These are phyloP conservation scores for Drosophila biarmipes DNA, from an alignment of 1,140 invertebrate genomes.

Conservation along the genomic window DNA sequence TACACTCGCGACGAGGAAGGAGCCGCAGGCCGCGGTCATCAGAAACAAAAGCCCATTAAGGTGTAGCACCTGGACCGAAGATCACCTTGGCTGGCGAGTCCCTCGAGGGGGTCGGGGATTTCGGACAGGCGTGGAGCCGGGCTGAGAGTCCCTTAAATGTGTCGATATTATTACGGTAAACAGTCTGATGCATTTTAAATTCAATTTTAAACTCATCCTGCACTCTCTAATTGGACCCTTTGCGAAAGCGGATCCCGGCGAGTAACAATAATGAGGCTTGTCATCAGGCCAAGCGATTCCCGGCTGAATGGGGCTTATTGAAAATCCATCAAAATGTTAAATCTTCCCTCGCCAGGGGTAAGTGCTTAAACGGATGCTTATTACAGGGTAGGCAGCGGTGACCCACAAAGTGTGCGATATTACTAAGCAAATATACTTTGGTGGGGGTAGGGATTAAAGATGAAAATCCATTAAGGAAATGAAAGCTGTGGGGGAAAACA, in stretches of 20 bases:
- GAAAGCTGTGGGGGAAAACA: slow-evolving; percentile 39
- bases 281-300: slow-evolving; percentile 50
- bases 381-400: slow-evolving; percentile 31
- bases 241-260: slow-evolving; percentile 48
- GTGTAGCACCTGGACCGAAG: slow-evolving; percentile 69
- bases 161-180: slow-evolving; percentile 82
- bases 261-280: slow-evolving; percentile 57
- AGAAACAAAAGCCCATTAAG: slow-evolving; percentile 73
- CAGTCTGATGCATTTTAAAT: slow-evolving; percentile 80
- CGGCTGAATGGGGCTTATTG: slow-evolving; percentile 56
- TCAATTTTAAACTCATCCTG: slow-evolving; percentile 70
- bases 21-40: slow-evolving; percentile 40
- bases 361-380: slow-evolving; percentile 63
- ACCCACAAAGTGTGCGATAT: slow-evolving; percentile 40
- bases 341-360: slow-evolving; percentile 39
- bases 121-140: slow-evolving; percentile 10
- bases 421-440: slow-evolving; percentile 36
- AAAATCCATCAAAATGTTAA: slow-evolving; percentile 63
- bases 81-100: slow-evolving; percentile 35
- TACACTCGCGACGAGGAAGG: slow-evolving; percentile 16
- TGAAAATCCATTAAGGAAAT: slow-evolving; percentile 36
- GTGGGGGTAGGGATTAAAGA: slow-evolving; percentile 25
- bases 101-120: slow-evolving; percentile 3
- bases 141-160: slow-evolving; percentile 63
- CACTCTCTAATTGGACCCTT: slow-evolving; percentile 69